Base-by-base conservation (phyloP, 1,140 invertebrate species). In the Cotesia typhae region DNA sequence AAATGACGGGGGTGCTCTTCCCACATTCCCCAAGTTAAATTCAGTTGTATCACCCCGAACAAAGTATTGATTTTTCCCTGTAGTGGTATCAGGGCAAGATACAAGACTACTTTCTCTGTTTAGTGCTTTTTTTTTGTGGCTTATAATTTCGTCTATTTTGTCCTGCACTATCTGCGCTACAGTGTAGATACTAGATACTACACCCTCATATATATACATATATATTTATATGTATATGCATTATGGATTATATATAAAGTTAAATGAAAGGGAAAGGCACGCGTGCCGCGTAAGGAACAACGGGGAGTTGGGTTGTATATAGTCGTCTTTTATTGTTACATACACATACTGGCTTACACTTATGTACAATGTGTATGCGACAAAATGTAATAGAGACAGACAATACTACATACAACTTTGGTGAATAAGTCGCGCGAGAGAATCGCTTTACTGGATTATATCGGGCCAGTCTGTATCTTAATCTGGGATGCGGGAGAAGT, bases 391-490 rank as follows among this genome's bases (percentile, higher is more conserved):
- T 28, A 60, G 17, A 60, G 5, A 20, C 12, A 47, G 6, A 47
- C 41, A 47, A 47, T 47, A 47, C 10, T 47, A 47, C 10, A 7
- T 47, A 47, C 41, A 47, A 47, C 73, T 78, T 78, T 74, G 73
- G 28, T 68, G 72, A 78, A 79, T 79, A 76, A 77, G 70, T 77
- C 72, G 71, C 38, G 70, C 73, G 69, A 66, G 74, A 76, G 71
- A 75, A 75, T 77, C 64, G 71, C 67, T 60, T 77, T 75, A 75
- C n/a, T 20, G 66, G 67, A 76, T 74, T 76, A 74, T 70, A 51
- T 35, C 36, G 41, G 28, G 28, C 28, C 28, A 3, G 28, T 28
- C 3, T 28, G 28, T 28, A 28, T 28, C 28, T 28, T 28, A 28
- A 28, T 20, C 61, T 37, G 51, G 60, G 66, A 41, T 20, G 35